Percentiles rank a stretch among this genome's conserved stretches.
Conservation (phyloP, 2,797 vertebrate genomes). For the Gymnocypris eckloni region DNA sequence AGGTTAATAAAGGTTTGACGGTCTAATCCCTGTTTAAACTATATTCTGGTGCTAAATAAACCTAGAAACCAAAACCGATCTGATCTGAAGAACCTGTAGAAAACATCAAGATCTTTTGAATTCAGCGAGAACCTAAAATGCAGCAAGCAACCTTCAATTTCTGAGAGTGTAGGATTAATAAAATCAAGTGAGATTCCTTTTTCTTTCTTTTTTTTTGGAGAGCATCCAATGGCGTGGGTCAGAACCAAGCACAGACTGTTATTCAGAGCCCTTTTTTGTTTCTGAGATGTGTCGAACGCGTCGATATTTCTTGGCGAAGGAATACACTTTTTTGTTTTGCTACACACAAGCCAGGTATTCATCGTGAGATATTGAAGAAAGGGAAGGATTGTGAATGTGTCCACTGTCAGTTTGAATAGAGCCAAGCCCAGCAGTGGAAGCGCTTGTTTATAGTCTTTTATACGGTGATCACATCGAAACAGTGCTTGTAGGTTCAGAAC, state of each 20-base stretch:
- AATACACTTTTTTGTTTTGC: slow-evolving; percentile 35
- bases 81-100: neutral
- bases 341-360: slow-evolving; percentile 46
- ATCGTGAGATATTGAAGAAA: neutral
- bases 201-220: neutral
- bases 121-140: neutral
- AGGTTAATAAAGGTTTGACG: neutral
- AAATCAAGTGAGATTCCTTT: slow-evolving; percentile 14
- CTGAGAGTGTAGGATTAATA: neutral
- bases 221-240: neutral
- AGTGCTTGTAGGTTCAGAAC: slow-evolving; percentile 68
- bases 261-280: slow-evolving; percentile 43
- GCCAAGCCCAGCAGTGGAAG: slow-evolving; percentile 81
- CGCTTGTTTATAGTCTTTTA: slow-evolving; percentile 84
- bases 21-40: neutral
- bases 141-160: neutral
- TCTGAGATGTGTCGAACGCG: slow-evolving; percentile 23
- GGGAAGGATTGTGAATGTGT: neutral
- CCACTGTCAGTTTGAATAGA: slow-evolving; percentile 72
- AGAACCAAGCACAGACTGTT: slow-evolving; percentile 15
- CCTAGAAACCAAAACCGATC: neutral
- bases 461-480: slow-evolving; percentile 80
- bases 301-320: slow-evolving; percentile 17
- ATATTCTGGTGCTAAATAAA: neutral
- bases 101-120: neutral